Evolutionary conservation across 1,140 invertebrate species (phyloP), one percentile per base, ranked within the genome.

Genomic region (Heterodera carotae): DNA sequence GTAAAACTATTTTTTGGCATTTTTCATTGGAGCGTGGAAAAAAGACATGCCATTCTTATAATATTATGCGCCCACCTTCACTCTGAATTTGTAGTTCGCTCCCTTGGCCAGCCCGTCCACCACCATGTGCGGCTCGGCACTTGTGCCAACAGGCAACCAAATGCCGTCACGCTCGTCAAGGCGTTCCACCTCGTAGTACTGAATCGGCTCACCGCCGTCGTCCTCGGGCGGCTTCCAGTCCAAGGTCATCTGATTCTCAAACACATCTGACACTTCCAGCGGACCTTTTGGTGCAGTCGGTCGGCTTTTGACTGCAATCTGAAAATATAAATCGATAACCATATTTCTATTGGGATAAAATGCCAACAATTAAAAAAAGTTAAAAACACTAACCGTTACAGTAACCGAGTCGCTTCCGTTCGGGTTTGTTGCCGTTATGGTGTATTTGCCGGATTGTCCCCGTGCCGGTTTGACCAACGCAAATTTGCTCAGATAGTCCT

Each of bases 191-290:
- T 88, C 85, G 74, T 87, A 87, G 78, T 88, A 79, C 43, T 81
- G 78, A 68, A 98, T 91, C 5, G 96, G 95, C 43, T 95, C 89
- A 69, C 96, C 96, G 75, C 96, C 96, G 84, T 97, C 94, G 88
- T 98, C 95, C 88, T 93, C 86, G 64, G 96, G 94, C 86, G 93
- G 92, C 89, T 94, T 95, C 95, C 95, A 95, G 25, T 94, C 94
- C 33, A 97, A 89, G 0, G 94, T 95, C n/a, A 96, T 94, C 62
- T 93, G 94, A 88, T 95, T 94, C 56, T 93, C 92, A 27, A 94
- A 95, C 25, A 97, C 93, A 89, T 97, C 94, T 88, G 95, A 94
- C 82, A 96, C 95, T 83, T 93, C 92, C n/a, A 98, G 90, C 36
- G 94, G 94, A 80, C 92, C 93, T 77, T 86, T 86, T 7, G 87